Evolutionary conservation across 2,888 invertebrate genomes (phyloP), one percentile per base, ranked within the genome.

Genomic region (Zygogramma bicolorata): DNA sequence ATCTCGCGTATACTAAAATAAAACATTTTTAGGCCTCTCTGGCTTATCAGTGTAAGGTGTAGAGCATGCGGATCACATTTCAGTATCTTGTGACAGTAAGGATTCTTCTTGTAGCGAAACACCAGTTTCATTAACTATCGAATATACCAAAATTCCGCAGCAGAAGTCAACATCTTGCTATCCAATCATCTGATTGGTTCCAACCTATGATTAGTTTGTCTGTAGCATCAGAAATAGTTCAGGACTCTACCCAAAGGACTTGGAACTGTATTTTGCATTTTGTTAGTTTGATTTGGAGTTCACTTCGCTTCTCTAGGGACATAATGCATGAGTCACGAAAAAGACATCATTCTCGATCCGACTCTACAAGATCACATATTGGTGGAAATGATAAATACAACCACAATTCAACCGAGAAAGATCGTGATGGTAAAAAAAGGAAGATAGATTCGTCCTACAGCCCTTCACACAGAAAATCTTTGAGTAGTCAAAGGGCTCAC

Each of bases 301-400:
- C 40, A 15, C 22, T 42, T 18, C 57, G 57, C 22, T 29, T 27
- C n/a, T 65, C 25, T 10, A 73, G 60, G 13, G 29, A 57, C 34
- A 69, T 40, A 29, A 94, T 94, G 95, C 95, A 94, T 84, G 92
- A 94, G 81, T 93, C 92, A 77, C 91, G 94, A 82, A 92, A 94
- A 89, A 92, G 93, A 88, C 93, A 94, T 86, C 93, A 93, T 84
- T 91, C 91, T 70, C 85, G 91, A 65, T 91, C 90, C 22, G 91
- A 89, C 75, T 91, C 91, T 78, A 88, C 90, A 53, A 10, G 13
- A 78, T 90, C 66, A n/a, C 20, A 60, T 61, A 65, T 90, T 61
- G 86, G 89, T 70, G 90, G 90, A 38, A 89, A 89, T 15, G 89
- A 92, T 77, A 89, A 93, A 77, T 92, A 92, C 80, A 89, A 91